Conservation (phyloP, 64 coral and sea anemone genomes). For the Exaiptasia diaphana region DNA sequence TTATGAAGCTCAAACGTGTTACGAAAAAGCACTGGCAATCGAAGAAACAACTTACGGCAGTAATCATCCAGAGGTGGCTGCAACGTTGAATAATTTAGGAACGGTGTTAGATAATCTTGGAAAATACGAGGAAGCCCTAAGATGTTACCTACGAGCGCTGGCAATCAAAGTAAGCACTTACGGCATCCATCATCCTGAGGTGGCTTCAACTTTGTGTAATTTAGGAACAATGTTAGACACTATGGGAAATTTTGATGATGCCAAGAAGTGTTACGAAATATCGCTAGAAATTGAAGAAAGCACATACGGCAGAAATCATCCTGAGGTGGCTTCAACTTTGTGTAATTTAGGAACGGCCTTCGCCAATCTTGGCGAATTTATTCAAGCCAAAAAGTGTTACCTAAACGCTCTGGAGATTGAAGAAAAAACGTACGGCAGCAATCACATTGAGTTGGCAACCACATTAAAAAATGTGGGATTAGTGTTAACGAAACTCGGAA, state of each 20-base stretch:
- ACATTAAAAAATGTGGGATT: background rate
- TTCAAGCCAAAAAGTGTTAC: background rate
- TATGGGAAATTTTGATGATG: background rate
- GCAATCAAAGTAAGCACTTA: too few relatives aligned
- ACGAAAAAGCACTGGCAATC: background rate
- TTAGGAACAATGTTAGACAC: too few relatives aligned
- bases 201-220: too few relatives aligned
- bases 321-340: background rate
- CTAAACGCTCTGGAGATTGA: background rate
- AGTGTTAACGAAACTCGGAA: too few relatives aligned
- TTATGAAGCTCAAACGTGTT: background rate
- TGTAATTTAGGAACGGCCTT: background rate
- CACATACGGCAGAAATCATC: background rate
- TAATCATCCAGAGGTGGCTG: too few relatives aligned
- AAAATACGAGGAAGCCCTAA: too few relatives aligned
- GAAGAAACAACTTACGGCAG: too few relatives aligned
- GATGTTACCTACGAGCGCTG: too few relatives aligned
- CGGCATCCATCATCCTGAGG: too few relatives aligned
- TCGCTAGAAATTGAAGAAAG: background rate
- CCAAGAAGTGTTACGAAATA: background rate
- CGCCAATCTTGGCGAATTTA: background rate
- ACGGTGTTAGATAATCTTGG: too few relatives aligned
- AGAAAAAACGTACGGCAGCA: background rate
- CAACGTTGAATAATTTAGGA: too few relatives aligned
- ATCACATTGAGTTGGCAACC: background rate